Conservation (phyloP, 2,113 vertebrate species). For the Gymnogyps californianus region DNA sequence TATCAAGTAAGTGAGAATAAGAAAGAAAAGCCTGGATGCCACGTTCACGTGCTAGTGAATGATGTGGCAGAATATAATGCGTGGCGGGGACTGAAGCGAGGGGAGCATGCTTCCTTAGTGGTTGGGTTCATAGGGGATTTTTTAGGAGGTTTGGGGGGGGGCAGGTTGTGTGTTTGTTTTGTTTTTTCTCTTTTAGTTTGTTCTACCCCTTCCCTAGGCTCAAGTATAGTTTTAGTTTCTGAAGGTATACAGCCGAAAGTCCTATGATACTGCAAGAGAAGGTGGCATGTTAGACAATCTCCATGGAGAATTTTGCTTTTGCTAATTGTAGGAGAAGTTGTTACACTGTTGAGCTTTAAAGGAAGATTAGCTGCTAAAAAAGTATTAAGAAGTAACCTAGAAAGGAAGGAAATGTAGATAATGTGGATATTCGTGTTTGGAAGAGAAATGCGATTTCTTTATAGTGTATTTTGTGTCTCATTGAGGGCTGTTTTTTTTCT, state of each 20-base stretch:
- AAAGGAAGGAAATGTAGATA: not conserved
- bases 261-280: not conserved
- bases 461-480: not conserved
- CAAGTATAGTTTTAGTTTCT: not conserved
- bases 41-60: fast-evolving
- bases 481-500: not conserved
- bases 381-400: not conserved
- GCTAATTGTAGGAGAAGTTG: not conserved
- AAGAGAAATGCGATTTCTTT: not conserved
- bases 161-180: not conserved
- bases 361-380: not conserved
- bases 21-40: not conserved
- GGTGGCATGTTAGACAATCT: not conserved
- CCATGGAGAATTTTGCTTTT: not conserved
- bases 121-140: too few species aligned
- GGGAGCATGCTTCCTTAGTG: fast-evolving
- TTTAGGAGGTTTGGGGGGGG: not conserved
- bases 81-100: fast-evolving
- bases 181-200: not conserved
- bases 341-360: not conserved
- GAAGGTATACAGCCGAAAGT: not conserved
- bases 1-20: not conserved
- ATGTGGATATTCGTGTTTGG: not conserved
- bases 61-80: not conserved
- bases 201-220: not conserved